These are phyloP conservation scores for Catocala sponsa DNA, from an alignment of 2,888 invertebrate genomes.

Conservation along the genomic window DNA sequence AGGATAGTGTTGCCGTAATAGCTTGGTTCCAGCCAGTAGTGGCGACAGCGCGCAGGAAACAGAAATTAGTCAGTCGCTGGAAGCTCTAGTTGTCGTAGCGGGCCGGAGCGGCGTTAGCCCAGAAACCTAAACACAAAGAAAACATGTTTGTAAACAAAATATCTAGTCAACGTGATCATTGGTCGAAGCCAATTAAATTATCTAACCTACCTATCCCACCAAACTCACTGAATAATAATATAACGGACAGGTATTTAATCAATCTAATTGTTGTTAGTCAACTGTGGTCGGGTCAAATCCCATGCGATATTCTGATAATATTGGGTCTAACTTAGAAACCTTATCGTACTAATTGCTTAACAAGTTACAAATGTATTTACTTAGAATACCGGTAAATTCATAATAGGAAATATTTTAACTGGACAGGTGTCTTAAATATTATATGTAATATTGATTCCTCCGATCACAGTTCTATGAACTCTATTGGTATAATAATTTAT, in stretches of 20 bases:
- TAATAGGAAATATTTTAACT: too few relatives aligned
- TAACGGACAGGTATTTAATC: not conserved
- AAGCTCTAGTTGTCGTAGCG: slow-evolving; percentile 79
- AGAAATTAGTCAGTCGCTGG: slow-evolving; percentile 55
- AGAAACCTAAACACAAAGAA: slow-evolving; percentile 69
- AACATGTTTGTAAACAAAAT: not conserved
- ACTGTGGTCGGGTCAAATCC: not conserved
- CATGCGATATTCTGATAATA: slow-evolving; percentile 1
- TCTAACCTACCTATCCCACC: too few relatives aligned
- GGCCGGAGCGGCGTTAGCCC: slow-evolving; percentile 71
- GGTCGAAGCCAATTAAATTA: too few relatives aligned
- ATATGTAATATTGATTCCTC: too few relatives aligned
- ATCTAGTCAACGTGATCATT: too few relatives aligned
- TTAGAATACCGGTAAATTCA: too few relatives aligned
- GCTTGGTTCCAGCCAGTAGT: slow-evolving; percentile 59
- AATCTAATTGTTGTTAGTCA: not conserved
- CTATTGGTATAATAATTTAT: too few relatives aligned
- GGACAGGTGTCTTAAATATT: too few relatives aligned
- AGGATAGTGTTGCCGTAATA: slow-evolving; percentile 52
- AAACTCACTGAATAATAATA: too few relatives aligned
- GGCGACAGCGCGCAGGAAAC: slow-evolving; percentile 57
- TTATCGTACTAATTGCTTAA: too few relatives aligned
- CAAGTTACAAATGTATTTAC: too few relatives aligned
- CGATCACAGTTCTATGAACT: too few relatives aligned
- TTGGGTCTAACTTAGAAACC: not conserved